Percentiles rank a stretch among this genome's conserved stretches.
These are phyloP conservation scores for Epiblema foenella DNA, from an alignment of 2,888 invertebrate species.

Conservation along the genomic window DNA sequence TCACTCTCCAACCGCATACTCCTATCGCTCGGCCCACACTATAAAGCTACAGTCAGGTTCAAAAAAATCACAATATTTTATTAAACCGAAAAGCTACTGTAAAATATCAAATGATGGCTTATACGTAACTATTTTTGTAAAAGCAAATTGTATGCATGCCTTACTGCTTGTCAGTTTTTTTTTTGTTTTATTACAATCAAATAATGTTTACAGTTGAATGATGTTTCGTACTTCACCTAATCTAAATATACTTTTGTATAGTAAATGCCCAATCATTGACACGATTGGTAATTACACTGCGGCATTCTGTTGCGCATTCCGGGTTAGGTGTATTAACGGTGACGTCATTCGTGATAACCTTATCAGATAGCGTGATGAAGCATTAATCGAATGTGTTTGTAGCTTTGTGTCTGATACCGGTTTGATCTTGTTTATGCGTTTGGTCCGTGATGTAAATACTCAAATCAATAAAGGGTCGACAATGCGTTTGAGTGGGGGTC, in stretches of 20 bases:
- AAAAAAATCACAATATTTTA: too few species aligned
- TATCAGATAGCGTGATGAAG: constrained; percentile 78
- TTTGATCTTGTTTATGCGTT: constrained; percentile 27
- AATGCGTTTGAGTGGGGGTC: too few species aligned
- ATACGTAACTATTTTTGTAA: too few species aligned
- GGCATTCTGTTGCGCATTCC: constrained; percentile 19
- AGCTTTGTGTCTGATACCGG: constrained; percentile 47
- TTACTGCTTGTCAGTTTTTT: too few species aligned
- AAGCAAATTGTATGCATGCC: too few species aligned
- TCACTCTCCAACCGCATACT: too few species aligned
- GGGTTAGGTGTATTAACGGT: constrained; percentile 46
- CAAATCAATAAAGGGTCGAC: too few species aligned
- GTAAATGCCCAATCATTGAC: constrained; percentile 21
- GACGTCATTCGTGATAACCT: constrained; percentile 66
- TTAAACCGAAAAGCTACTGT: too few species aligned
- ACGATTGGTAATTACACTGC: constrained; percentile 24
- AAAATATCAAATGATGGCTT: too few species aligned
- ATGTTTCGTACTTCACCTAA: not conserved
- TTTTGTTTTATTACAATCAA: too few species aligned
- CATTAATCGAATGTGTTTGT: constrained; percentile 76
- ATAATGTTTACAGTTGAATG: not conserved
- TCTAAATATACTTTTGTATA: not conserved
- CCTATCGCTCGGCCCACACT: too few species aligned
- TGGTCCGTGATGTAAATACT: not conserved
- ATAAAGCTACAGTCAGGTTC: too few species aligned